These are phyloP conservation scores for Lordiphosa collinella DNA, from an alignment of 1,140 invertebrate species.

Conservation along the genomic window DNA sequence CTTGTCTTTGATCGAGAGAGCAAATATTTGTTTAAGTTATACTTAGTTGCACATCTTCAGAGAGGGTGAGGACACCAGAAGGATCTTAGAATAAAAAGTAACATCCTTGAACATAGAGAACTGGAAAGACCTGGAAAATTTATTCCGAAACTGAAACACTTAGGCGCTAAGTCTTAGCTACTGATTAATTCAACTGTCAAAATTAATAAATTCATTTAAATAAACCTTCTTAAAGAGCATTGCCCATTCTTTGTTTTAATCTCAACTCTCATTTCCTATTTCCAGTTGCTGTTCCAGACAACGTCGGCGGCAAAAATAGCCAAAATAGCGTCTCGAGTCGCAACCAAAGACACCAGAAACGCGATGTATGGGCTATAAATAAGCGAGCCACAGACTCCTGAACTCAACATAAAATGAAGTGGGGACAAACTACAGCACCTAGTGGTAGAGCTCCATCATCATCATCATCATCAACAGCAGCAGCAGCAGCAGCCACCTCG, in stretches of 20 bases:
- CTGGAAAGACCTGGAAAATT: no score
- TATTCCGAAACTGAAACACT: no score
- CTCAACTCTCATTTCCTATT: conserved; percentile 17
- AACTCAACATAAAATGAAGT: conserved; percentile 24
- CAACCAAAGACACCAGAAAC: conserved; percentile 23
- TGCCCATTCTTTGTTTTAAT: conserved; percentile 2
- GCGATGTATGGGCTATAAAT: conserved; percentile 72
- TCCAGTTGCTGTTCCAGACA: conserved; percentile 56
- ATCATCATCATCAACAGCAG: conserved; percentile 7
- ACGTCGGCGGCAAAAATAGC: conserved; percentile 65
- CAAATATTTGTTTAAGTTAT: no score
- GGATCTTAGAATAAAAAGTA: no score
- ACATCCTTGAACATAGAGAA: no score
- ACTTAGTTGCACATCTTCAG: no score
- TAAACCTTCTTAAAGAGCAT: no score
- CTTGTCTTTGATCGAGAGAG: no score
- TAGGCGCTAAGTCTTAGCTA: no score
- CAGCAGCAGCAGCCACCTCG: conserved; percentile 1
- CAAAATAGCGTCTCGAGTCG: conserved; percentile 52
- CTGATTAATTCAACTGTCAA: no score
- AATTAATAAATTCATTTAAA: no score
- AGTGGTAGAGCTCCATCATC: conserved; percentile 7
- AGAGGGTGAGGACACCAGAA: no score
- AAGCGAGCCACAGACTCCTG: conserved; percentile 55
- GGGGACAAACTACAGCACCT: conserved; percentile 15